Evolutionary conservation across 1,140 invertebrate genomes (phyloP), one percentile per base, ranked within the genome.

Genomic region (Paramacrobiotus metropolitanus): DNA sequence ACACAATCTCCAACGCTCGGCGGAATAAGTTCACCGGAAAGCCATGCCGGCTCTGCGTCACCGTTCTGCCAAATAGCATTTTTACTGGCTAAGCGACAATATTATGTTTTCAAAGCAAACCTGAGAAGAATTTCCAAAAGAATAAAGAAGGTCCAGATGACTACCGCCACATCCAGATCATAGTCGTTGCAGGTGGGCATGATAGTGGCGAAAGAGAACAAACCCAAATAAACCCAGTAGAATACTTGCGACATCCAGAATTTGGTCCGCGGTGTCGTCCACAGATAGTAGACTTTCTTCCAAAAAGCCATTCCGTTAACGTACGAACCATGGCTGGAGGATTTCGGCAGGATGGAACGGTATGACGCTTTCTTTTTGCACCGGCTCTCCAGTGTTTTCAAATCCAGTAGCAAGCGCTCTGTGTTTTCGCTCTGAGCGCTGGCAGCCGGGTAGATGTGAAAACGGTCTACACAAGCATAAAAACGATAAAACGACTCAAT

Each of bases 241-340:
- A 71, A 68, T 31, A 69, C 45, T 68, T 71, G 70, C 29, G 68
- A 68, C 2, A 68, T 63, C 70, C 70, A 73, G 61, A 72, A 73
- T 64, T 72, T 72, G 20, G 70, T 72, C 28, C 72, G 67, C 1
- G 72, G 72, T 31, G 72, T 69, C 44, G 62, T 68, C 72, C 72
- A 73, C 30, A 73, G 61, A 21, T 68, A 61, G 62, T 68, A 65
- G 1, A 71, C 65, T 60, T 71, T 67, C 55, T 66, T 65, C 34
- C 34, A 40, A n/a, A 40, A n/a, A 40, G 30, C 30, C 29, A 31
- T 30, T 24, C 30, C 34, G 34, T 40, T n/a, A n/a, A n/a, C 34
- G n/a, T 40, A 40, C 9, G n/a, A 9, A n/a, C 9, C 9, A 40
- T 9, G 34, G 34, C n/a, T 40, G 34, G 34, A 40, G 9, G 34